A percentile compares a stretch with the other conserved stretches of the same genome.
Evolutionary conservation across 2,797 vertebrate species (phyloP).

Genomic region (Lacerta bilineata): DNA sequence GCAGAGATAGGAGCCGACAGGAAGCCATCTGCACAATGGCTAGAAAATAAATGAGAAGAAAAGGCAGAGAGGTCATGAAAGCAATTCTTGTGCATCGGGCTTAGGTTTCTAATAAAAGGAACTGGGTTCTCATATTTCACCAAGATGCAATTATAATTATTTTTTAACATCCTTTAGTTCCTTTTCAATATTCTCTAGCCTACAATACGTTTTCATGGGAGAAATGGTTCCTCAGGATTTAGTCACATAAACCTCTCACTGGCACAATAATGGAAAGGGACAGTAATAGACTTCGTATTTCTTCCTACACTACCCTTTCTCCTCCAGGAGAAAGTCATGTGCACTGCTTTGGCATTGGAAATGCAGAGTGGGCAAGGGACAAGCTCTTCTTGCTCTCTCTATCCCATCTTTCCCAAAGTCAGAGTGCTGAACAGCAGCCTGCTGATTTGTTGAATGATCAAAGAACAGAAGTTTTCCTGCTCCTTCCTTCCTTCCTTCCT

Average conservation of each 20-base stretch:
- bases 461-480: background rate
- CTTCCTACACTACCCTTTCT: background rate
- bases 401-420: background rate
- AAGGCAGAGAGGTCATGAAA: constrained; percentile 34
- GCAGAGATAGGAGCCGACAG: background rate
- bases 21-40: background rate
- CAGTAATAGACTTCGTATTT: background rate
- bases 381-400: background rate
- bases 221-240: background rate
- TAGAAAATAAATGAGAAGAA: constrained; percentile 10
- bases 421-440: background rate
- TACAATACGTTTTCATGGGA: constrained; percentile 12
- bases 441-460: background rate
- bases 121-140: background rate
- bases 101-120: constrained; percentile 25
- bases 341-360: background rate
- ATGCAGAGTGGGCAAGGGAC: background rate
- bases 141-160: constrained; percentile 25
- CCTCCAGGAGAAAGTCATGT: background rate
- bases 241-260: background rate
- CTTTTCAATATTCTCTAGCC: background rate
- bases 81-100: background rate
- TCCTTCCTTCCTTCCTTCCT: background rate
- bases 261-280: background rate
- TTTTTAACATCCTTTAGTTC: background rate